These are phyloP conservation scores for Smithornis capensis DNA, from an alignment of 2,113 vertebrate genomes.

Conservation along the genomic window DNA sequence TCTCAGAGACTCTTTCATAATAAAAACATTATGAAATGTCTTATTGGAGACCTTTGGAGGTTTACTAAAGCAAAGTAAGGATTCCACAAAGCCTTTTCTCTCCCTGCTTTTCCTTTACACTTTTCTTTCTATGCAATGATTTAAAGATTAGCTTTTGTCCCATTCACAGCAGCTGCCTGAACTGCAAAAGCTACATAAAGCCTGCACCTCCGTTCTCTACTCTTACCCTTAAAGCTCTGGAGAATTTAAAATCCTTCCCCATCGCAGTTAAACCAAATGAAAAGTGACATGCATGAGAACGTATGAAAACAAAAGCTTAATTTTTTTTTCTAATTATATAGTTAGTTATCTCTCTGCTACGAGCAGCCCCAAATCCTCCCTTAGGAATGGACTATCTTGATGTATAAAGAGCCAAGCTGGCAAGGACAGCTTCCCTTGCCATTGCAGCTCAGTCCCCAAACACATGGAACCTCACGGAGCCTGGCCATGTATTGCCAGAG, in stretches of 20 bases:
- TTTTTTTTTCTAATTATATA: not conserved
- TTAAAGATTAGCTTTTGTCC: conserved; percentile 28
- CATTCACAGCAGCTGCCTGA: not conserved
- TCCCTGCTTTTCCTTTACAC: not conserved
- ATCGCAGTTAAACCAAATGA: not conserved
- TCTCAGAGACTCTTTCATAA: not conserved
- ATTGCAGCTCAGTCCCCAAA: not conserved
- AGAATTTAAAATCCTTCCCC: not conserved
- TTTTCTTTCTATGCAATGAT: not conserved
- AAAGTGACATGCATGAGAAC: not conserved
- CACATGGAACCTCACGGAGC: not conserved
- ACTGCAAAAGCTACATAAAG: not conserved
- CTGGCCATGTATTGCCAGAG: not conserved
- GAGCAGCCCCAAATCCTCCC: not conserved
- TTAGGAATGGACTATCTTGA: not conserved
- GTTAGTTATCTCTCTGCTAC: not conserved
- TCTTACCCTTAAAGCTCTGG: not conserved
- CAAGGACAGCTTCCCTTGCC: not conserved
- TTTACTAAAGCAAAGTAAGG: not conserved
- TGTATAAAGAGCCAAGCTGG: not conserved
- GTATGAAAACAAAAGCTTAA: not conserved
- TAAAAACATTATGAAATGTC: not conserved
- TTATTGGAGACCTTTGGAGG: not conserved
- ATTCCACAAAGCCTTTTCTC: not conserved
- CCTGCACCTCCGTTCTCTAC: not conserved